A percentile compares a stretch with the other conserved stretches of the same genome.
These are phyloP conservation scores for Argyrosomus japonicus DNA, from an alignment of 2,113 vertebrate genomes.

Conservation along the genomic window DNA sequence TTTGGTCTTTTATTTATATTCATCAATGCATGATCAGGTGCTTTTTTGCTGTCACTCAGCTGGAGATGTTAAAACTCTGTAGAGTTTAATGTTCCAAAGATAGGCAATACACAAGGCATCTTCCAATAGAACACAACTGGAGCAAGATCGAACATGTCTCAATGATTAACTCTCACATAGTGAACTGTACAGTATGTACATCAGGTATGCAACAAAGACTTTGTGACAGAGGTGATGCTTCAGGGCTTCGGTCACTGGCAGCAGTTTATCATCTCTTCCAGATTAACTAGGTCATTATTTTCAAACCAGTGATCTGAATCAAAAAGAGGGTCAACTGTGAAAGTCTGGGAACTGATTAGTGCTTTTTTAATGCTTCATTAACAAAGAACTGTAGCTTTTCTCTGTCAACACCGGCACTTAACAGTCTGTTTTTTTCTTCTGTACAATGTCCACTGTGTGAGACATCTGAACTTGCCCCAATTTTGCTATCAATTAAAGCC, in stretches of 20 bases:
- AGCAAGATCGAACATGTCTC: conserved; percentile 29
- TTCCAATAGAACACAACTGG: background rate
- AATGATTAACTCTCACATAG: background rate
- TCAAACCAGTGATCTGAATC: conserved; percentile 2
- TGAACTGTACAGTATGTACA: background rate
- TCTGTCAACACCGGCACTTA: background rate
- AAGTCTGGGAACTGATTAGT: background rate
- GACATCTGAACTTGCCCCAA: background rate
- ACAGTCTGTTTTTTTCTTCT: background rate
- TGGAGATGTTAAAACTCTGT: background rate
- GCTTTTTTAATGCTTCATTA: conserved; percentile 20
- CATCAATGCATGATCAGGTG: background rate
- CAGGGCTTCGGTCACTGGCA: background rate
- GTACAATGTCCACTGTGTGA: background rate
- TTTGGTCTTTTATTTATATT: conserved; percentile 7
- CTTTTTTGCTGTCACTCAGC: background rate
- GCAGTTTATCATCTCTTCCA: background rate
- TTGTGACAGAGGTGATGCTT: conserved; percentile 8
- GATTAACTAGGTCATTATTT: background rate
- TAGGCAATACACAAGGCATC: background rate
- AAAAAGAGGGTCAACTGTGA: background rate
- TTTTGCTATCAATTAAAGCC: background rate
- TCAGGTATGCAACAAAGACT: background rate
- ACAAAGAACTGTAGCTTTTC: background rate
- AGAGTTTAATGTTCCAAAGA: background rate